A percentile compares a stretch with the other conserved stretches of the same genome.
These are phyloP conservation scores for Holotrichia oblita DNA, from an alignment of 1,140 invertebrate genomes.

Conservation along the genomic window DNA sequence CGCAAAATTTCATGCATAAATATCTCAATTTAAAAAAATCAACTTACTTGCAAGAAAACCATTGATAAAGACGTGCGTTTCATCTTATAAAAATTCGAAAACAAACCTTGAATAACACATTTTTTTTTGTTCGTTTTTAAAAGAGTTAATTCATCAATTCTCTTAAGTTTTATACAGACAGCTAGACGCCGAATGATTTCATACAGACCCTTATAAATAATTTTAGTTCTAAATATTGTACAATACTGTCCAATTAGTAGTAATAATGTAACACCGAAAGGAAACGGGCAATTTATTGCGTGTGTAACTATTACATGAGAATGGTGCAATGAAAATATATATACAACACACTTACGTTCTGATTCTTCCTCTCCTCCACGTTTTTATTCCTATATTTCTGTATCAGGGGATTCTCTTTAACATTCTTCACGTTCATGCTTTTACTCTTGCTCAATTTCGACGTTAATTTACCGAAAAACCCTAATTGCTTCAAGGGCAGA, in stretches of 20 bases:
- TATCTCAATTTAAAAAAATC: not conserved
- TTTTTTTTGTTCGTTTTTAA: no score
- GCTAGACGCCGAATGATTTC: not conserved
- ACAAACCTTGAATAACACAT: no score
- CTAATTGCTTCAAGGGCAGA: not conserved
- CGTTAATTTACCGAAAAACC: not conserved
- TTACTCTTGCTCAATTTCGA: constrained; percentile 25
- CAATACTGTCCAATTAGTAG: not conserved
- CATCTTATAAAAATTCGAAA: not conserved
- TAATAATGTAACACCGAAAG: not conserved
- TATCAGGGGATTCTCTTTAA: not conserved
- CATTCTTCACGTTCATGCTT: constrained; percentile 7
- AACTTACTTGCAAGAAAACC: not conserved
- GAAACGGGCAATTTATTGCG: not conserved
- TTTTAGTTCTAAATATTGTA: not conserved
- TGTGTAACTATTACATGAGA: not conserved
- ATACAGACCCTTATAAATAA: not conserved
- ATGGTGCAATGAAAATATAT: not conserved
- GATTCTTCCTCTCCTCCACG: not conserved
- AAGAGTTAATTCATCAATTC: no score
- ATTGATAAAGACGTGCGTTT: not conserved
- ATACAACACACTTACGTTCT: not conserved
- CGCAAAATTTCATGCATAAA: no score
- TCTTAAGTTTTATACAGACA: no score
- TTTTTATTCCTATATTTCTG: constrained; percentile 22